Conservation (phyloP, 2,888 invertebrate species). For the Cotesia congregata region DNA sequence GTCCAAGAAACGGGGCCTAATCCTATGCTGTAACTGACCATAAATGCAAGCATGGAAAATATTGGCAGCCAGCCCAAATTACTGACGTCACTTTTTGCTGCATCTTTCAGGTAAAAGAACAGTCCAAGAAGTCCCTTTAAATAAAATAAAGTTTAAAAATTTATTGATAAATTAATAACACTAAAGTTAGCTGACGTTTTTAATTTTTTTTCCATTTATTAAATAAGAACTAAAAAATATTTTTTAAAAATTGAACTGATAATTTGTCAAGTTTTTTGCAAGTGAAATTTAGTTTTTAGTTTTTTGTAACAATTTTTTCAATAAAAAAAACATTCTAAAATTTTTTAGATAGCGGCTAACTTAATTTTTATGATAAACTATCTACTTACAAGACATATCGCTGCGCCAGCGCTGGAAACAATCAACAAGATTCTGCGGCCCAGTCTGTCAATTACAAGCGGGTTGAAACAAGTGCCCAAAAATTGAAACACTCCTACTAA, state of each 20-base stretch:
- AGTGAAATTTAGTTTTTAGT: too few species aligned
- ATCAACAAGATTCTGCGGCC: slow-evolving; percentile 83
- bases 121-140: slow-evolving; percentile 73
- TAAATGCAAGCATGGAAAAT: slow-evolving; percentile 80
- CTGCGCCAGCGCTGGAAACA: slow-evolving; percentile 79
- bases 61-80: slow-evolving; percentile 77
- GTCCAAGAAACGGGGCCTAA: slow-evolving; percentile 87
- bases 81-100: slow-evolving; percentile 67
- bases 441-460: slow-evolving; percentile 82
- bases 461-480: slow-evolving; percentile 79
- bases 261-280: too few species aligned
- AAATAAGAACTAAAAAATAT: too few species aligned
- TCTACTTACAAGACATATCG: slow-evolving; percentile 75
- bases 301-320: too few species aligned
- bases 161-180: too few species aligned
- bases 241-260: too few species aligned
- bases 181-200: too few species aligned
- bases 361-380: too few species aligned
- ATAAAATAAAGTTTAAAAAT: slow-evolving; percentile 32
- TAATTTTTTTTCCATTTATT: too few species aligned
- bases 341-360: too few species aligned
- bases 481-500: slow-evolving; percentile 83
- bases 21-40: slow-evolving; percentile 81
- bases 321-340: too few species aligned
- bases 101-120: slow-evolving; percentile 77